Percentiles rank a stretch among this genome's conserved stretches.
Conservation (phyloP, 1,140 invertebrate species). For the Hetaerina americana region DNA sequence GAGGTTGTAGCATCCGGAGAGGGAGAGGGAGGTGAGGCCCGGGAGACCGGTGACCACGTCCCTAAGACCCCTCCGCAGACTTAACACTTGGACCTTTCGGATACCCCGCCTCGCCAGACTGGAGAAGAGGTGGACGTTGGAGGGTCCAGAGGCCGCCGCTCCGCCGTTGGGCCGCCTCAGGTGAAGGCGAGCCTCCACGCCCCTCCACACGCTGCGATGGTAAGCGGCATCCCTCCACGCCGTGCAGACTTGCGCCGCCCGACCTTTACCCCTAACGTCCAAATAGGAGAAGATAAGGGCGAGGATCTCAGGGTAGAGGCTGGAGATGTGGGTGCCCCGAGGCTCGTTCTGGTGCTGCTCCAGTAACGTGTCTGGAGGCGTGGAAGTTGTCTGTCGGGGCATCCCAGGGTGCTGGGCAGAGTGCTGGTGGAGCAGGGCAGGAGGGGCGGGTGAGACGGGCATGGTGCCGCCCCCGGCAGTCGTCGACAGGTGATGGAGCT, state of each 20-base stretch:
- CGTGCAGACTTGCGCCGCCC: constrained; percentile 79
- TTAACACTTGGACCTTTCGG: constrained; percentile 75
- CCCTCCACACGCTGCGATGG: constrained; percentile 81
- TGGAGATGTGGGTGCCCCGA: constrained; percentile 64
- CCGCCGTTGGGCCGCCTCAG: constrained; percentile 54
- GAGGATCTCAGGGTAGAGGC: constrained; percentile 82
- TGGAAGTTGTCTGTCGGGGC: constrained; percentile 39
- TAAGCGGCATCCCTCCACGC: constrained; percentile 81
- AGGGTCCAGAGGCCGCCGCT: neutral
- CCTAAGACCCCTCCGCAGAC: constrained; percentile 64
- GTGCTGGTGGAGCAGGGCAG: constrained; percentile 28
- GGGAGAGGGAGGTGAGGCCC: constrained; percentile 71
- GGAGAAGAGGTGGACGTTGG: constrained; percentile 57
- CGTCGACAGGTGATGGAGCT: constrained; percentile 25
- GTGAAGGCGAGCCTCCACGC: constrained; percentile 81
- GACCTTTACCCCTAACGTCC: constrained; percentile 73
- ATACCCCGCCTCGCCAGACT: constrained; percentile 79
- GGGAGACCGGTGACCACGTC: constrained; percentile 78
- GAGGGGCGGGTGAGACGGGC: constrained; percentile 22
- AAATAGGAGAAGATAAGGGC: constrained; percentile 84
- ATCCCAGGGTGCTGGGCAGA: constrained; percentile 32
- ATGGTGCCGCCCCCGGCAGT: constrained; percentile 14
- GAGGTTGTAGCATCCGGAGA: constrained; percentile 88
- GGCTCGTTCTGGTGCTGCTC: constrained; percentile 25
- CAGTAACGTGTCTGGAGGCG: constrained; percentile 32